These are phyloP conservation scores for Spea multiplicata DNA, from an alignment of 2,113 vertebrate genomes.

Conservation along the genomic window DNA sequence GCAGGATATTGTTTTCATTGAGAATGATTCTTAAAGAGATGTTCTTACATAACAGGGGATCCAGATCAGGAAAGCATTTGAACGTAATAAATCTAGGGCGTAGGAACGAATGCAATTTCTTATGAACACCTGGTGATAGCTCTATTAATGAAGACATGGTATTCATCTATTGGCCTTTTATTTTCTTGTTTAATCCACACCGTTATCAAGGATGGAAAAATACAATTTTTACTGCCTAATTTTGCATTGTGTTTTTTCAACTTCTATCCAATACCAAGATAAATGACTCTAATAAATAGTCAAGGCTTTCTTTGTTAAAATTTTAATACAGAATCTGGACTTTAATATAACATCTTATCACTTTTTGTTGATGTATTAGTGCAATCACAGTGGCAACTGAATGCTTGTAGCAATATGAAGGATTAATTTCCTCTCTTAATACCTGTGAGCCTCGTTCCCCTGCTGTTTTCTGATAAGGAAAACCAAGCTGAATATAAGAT, in stretches of 20 bases:
- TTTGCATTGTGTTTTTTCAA: background rate
- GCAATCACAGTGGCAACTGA: conserved; percentile 45
- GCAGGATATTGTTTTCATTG: too few relatives aligned
- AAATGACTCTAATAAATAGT: conserved; percentile 23
- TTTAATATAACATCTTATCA: conserved; percentile 48
- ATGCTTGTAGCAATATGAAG: conserved; percentile 45
- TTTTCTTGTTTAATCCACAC: conserved; percentile 15
- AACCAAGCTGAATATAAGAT: conserved; percentile 42
- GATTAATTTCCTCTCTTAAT: conserved; percentile 50
- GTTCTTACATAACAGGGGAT: too few relatives aligned
- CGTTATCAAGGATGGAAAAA: background rate
- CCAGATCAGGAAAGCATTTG: too few relatives aligned
- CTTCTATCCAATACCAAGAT: background rate
- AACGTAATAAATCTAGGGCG: too few relatives aligned
- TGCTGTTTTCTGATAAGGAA: conserved; percentile 46
- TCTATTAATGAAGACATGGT: conserved; percentile 9
- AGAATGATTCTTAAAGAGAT: too few relatives aligned
- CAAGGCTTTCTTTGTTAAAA: conserved; percentile 28
- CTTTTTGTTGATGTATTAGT: conserved; percentile 41
- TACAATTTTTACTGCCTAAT: conserved; percentile 5
- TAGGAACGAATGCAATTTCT: too few relatives aligned
- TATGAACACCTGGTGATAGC: too few relatives aligned
- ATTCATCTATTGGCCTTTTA: conserved; percentile 29
- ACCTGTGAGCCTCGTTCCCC: conserved; percentile 28
- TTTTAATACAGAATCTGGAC: conserved; percentile 43